Evolutionary conservation across 2,797 vertebrate genomes (phyloP).

Genomic region (Bradypus variegatus): DNA sequence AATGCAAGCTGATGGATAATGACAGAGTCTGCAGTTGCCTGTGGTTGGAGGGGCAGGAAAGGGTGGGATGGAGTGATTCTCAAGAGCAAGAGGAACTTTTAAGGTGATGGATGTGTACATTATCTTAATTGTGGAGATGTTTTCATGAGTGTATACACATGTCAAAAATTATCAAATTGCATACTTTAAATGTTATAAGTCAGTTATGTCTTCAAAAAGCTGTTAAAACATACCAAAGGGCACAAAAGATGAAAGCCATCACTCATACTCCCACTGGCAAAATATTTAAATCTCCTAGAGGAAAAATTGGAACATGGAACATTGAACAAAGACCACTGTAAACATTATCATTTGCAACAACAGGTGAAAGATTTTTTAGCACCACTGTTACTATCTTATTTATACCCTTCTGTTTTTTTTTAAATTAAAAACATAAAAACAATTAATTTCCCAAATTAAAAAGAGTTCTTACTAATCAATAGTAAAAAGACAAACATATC

Average conservation of each 20-base stretch:
- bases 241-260: background rate
- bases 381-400: background rate
- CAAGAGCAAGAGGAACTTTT: rapidly evolving
- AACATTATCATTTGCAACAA: too few species aligned
- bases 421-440: background rate
- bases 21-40: background rate
- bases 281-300: background rate
- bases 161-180: background rate
- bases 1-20: rapidly evolving
- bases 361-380: too few species aligned
- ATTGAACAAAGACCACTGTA: background rate
- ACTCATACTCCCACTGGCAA: rapidly evolving
- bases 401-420: background rate
- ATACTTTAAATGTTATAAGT: rapidly evolving
- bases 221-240: background rate
- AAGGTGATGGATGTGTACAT: rapidly evolving
- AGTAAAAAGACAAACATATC: background rate
- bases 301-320: rapidly evolving
- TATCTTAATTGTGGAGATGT: rapidly evolving
- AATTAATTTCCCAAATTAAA: background rate
- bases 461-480: background rate
- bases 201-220: rapidly evolving
- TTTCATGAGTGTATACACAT: rapidly evolving
- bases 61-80: rapidly evolving
- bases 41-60: too few species aligned